These are phyloP conservation scores for Eilema sororculum DNA, from an alignment of 2,888 invertebrate genomes.

Conservation along the genomic window DNA sequence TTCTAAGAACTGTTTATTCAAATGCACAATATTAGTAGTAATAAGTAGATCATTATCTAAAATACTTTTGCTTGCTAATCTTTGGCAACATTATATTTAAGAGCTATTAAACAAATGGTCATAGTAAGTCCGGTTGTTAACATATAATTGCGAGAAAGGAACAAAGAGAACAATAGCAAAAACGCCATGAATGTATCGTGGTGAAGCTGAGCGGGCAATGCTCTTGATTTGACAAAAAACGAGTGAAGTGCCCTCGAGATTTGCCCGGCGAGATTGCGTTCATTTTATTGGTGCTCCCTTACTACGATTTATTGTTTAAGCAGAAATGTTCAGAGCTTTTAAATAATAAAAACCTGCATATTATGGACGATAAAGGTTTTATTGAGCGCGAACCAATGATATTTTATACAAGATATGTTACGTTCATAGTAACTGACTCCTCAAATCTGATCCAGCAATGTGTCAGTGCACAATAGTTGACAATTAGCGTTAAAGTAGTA, in stretches of 20 bases:
- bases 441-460: too few species aligned
- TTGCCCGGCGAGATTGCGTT: conserved; percentile 63
- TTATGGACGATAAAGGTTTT: conserved; percentile 42
- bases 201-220: conserved; percentile 47
- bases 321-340: conserved; percentile 36
- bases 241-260: conserved; percentile 65
- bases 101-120: not conserved
- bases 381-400: conserved; percentile 27
- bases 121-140: conserved; percentile 12
- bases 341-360: conserved; percentile 34
- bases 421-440: too few species aligned
- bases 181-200: conserved; percentile 52
- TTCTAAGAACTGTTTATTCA: too few species aligned
- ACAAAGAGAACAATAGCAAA: conserved; percentile 43
- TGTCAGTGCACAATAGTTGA: too few species aligned
- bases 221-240: conserved; percentile 71
- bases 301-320: conserved; percentile 55
- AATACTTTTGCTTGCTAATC: not conserved
- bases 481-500: too few species aligned
- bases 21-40: too few species aligned
- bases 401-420: too few species aligned
- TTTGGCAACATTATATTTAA: not conserved
- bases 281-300: conserved; percentile 60
- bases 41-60: too few species aligned
- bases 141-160: conserved; percentile 2